Conservation (phyloP, 2,888 invertebrate species). For the Tromatobia lineatoria region DNA sequence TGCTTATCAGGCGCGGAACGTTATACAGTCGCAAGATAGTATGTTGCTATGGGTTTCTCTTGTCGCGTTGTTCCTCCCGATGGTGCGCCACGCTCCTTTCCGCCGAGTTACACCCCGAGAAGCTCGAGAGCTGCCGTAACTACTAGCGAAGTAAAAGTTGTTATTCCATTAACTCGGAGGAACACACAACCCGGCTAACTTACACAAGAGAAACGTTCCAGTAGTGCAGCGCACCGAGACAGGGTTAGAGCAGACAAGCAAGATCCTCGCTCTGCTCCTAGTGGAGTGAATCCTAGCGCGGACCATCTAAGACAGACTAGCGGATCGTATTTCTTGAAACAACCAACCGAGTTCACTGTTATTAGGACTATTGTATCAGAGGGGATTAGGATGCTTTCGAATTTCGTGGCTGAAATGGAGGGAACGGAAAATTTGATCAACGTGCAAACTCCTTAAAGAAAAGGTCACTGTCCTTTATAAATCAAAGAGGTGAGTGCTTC, state of each 20-base stretch:
- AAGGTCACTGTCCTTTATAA: neutral
- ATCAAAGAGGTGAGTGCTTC: neutral
- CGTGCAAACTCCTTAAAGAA: neutral
- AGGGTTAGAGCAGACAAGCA: slow-evolving; percentile 2
- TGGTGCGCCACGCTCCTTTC: neutral
- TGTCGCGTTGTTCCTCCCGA: slow-evolving; percentile 38
- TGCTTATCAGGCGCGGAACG: slow-evolving; percentile 8
- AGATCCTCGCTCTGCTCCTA: neutral
- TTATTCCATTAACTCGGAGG: slow-evolving; percentile 60
- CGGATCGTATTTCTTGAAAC: slow-evolving; percentile 51
- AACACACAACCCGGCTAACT: slow-evolving; percentile 38
- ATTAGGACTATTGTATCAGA: slow-evolving; percentile 29
- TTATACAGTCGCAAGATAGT: slow-evolving; percentile 30
- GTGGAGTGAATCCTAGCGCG: slow-evolving; percentile 4
- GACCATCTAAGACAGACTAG: slow-evolving; percentile 37
- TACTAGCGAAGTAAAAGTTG: slow-evolving; percentile 56
- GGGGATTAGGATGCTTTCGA: slow-evolving; percentile 13
- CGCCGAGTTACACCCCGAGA: slow-evolving; percentile 36
- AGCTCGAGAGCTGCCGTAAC: slow-evolving; percentile 14
- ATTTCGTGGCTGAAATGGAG: slow-evolving; percentile 4
- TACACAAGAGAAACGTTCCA: slow-evolving; percentile 24
- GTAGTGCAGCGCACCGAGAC: neutral
- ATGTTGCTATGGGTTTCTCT: slow-evolving; percentile 9
- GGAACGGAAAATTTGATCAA: neutral
- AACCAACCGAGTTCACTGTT: slow-evolving; percentile 14